A percentile compares a stretch with the other conserved stretches of the same genome.
Conservation (phyloP, 2,113 vertebrate species). For the Callipepla californica region DNA sequence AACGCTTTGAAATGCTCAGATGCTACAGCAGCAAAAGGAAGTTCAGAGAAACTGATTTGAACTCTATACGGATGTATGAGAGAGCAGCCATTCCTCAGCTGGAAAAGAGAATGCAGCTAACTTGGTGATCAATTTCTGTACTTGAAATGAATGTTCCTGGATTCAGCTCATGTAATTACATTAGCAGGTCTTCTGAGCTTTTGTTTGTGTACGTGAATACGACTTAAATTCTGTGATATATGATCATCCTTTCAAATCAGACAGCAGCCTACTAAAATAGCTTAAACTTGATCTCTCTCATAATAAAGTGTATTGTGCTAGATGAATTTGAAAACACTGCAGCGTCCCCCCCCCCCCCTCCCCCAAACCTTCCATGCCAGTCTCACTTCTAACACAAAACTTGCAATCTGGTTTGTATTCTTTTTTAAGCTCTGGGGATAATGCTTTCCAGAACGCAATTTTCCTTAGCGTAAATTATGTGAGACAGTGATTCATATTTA, state of each 20-base stretch:
- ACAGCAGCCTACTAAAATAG: neutral
- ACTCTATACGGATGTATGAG: neutral
- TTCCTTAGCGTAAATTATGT: neutral
- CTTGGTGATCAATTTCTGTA: neutral
- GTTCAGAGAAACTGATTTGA: neutral
- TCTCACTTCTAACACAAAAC: neutral
- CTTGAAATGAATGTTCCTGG: neutral
- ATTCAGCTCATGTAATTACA: neutral
- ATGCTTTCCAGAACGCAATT: no score
- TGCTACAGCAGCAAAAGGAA: neutral
- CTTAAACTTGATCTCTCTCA: neutral
- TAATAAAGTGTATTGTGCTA: neutral
- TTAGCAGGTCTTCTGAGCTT: neutral
- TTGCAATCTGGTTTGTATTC: neutral
- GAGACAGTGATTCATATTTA: neutral
- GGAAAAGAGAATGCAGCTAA: neutral
- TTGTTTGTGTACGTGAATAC: neutral
- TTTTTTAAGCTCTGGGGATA: no score
- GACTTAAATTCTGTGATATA: neutral
- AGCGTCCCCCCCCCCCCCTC: rapidly evolving
- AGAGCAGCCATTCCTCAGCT: neutral
- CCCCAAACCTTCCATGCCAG: neutral
- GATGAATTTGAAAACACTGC: neutral
- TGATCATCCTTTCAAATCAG: neutral
- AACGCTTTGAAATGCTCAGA: neutral